phyloP scores from a whole-genome alignment of 2,113 vertebrate genomes.

The Procavia capensis region DNA sequence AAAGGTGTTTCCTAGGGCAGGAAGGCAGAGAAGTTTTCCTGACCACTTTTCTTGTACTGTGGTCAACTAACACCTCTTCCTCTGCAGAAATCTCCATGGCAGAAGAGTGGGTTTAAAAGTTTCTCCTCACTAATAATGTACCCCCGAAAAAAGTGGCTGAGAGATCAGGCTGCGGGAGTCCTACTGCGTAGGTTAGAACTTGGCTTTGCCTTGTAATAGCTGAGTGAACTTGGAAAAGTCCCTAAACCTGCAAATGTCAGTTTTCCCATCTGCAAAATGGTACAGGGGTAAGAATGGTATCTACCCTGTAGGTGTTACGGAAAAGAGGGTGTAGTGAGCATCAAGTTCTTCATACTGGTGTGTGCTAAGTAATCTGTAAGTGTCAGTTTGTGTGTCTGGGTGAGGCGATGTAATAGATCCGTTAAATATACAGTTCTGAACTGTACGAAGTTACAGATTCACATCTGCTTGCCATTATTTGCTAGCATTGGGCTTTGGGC shows the following conservation, averaged over 20 bases:
- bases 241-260: background rate
- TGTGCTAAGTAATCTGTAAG: background rate
- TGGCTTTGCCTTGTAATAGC: background rate
- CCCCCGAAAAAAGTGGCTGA: background rate
- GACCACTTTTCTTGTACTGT: background rate
- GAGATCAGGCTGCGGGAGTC: background rate
- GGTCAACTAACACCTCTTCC: too few relatives aligned
- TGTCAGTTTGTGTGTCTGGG: background rate
- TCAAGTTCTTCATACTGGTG: background rate
- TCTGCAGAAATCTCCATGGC: too few relatives aligned
- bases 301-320: background rate
- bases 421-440: background rate
- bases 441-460: background rate
- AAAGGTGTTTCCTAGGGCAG: background rate
- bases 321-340: background rate
- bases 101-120: background rate
- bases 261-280: background rate
- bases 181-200: background rate
- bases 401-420: background rate
- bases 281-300: background rate
- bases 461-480: accelerated
- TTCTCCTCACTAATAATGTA: background rate
- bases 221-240: background rate
- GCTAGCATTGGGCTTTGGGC: background rate
- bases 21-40: background rate